phyloP scores from a whole-genome alignment of 2,797 vertebrate species.

The Chrysocyon brachyurus region DNA sequence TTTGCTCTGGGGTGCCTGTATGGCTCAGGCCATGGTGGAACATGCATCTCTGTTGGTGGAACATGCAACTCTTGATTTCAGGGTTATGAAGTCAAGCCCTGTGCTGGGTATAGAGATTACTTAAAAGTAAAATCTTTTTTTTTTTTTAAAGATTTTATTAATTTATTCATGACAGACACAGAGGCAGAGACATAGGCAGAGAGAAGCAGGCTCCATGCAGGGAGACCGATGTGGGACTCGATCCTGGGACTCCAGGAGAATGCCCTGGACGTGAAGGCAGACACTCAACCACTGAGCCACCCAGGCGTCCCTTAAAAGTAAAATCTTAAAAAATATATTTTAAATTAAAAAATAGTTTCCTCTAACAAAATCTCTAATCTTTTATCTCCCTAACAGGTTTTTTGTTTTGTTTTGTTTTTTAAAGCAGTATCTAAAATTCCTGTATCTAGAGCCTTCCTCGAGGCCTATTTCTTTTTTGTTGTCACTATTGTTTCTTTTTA shows the following conservation, averaged over 20 bases:
- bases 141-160: too few species aligned
- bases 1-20: not conserved
- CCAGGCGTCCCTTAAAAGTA: not conserved
- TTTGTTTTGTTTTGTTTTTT: not conserved
- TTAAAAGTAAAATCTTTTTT: not conserved
- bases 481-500: not conserved
- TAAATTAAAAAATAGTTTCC: not conserved
- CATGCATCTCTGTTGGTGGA: not conserved
- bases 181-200: too few species aligned
- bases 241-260: too few species aligned
- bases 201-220: too few species aligned
- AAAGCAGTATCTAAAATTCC: conserved; percentile 20
- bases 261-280: too few species aligned
- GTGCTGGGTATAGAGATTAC: not conserved
- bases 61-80: not conserved
- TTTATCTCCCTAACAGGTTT: not conserved
- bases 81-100: not conserved
- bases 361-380: conserved; percentile 11
- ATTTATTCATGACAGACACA: too few species aligned
- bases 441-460: not conserved
- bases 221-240: too few species aligned
- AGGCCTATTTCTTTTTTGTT: not conserved
- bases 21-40: not conserved
- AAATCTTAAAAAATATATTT: not conserved
- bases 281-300: too few species aligned